phyloP scores from a whole-genome alignment of 2,113 vertebrate species.

The Psittacula cyanocephala region DNA sequence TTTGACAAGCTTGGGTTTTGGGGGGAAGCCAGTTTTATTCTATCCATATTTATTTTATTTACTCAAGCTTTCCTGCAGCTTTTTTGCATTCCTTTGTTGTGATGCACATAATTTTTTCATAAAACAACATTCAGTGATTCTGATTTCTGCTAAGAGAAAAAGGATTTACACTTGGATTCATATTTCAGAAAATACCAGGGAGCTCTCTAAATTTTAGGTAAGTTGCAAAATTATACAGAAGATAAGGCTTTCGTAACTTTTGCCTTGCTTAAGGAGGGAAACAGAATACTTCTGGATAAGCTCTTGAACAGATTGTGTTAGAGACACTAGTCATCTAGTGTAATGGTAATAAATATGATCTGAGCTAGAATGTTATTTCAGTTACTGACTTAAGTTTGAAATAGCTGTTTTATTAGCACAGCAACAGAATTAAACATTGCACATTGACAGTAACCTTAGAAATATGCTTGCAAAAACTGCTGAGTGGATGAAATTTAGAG shows the following conservation, averaged over 20 bases:
- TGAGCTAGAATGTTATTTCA: constrained; percentile 3
- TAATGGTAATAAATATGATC: background rate
- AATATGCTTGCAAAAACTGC: constrained; percentile 21
- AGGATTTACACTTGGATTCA: background rate
- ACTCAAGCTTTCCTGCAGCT: constrained; percentile 47
- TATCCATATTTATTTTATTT: constrained; percentile 54
- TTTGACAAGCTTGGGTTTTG: constrained; percentile 13
- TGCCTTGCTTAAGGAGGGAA: background rate
- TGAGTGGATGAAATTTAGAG: constrained; percentile 41
- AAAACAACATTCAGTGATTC: constrained; percentile 1
- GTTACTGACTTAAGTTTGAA: background rate
- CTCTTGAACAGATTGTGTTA: background rate
- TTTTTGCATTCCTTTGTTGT: constrained; percentile 75
- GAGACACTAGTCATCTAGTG: background rate
- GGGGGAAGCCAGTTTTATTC: constrained; percentile 28
- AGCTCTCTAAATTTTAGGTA: constrained; percentile 8
- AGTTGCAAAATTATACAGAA: background rate
- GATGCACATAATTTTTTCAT: constrained; percentile 33
- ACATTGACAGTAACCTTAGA: constrained; percentile 37
- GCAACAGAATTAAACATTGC: constrained; percentile 13
- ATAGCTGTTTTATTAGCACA: constrained; percentile 55
- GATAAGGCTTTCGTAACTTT: background rate
- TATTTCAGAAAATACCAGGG: background rate
- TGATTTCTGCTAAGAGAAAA: constrained; percentile 20
- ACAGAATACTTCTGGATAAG: background rate